Conservation (phyloP, 2,888 invertebrate genomes). For the Erebia epiphron region DNA sequence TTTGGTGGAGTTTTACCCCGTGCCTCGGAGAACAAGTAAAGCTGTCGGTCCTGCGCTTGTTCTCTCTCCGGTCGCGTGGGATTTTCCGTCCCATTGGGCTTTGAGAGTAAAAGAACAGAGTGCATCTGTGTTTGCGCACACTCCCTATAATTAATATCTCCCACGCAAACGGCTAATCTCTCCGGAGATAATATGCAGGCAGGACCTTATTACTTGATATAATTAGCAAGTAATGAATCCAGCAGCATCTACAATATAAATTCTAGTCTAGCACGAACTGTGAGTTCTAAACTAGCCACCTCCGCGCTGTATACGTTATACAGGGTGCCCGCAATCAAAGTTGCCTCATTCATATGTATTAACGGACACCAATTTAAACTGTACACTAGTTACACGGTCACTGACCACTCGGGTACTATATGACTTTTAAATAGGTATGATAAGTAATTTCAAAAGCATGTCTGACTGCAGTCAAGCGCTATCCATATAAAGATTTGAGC, state of each 20-base stretch:
- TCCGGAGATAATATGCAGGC: too few species aligned
- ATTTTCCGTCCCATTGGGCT: too few species aligned
- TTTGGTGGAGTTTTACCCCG: too few species aligned
- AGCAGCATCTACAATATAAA: constrained; percentile 7
- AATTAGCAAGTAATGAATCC: background rate
- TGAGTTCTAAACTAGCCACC: background rate
- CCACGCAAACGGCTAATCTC: too few species aligned
- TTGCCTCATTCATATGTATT: constrained; percentile 60
- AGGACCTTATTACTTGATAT: background rate
- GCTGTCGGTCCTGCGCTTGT: too few species aligned
- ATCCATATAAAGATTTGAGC: too few species aligned
- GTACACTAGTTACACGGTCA: background rate
- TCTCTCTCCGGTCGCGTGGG: too few species aligned
- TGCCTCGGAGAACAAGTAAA: too few species aligned
- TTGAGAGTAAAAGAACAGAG: too few species aligned
- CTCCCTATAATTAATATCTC: too few species aligned
- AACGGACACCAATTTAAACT: constrained; percentile 44
- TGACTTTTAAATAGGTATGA: background rate
- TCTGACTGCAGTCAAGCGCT: too few species aligned
- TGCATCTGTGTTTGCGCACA: too few species aligned
- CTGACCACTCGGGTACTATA: background rate
- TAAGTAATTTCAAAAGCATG: background rate
- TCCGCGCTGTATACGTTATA: constrained; percentile 10
- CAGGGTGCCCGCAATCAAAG: constrained; percentile 50
- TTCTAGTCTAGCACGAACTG: background rate